phyloP scores from a whole-genome alignment of 2,888 invertebrate species.

The Sarcophaga carnaria region DNA sequence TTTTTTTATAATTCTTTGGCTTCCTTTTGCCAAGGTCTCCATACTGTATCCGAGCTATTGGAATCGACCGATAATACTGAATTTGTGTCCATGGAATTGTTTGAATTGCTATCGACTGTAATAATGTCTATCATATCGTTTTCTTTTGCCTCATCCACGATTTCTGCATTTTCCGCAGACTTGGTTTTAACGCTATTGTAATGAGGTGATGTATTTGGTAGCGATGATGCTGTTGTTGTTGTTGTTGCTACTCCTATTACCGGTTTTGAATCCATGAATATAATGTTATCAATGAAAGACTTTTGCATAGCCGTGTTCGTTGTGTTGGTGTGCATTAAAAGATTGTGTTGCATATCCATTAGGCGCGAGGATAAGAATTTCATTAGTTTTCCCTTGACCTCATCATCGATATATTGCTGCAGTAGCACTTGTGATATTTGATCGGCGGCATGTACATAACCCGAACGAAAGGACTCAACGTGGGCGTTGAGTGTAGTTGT shows the following conservation, averaged over 20 bases:
- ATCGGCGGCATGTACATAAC: constrained; percentile 94
- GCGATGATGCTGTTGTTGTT: constrained; percentile 3
- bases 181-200: constrained; percentile 46
- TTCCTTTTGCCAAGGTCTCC: constrained; percentile 77
- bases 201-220: constrained; percentile 30
- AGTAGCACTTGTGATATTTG: constrained; percentile 93
- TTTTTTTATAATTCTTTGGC: constrained; percentile 20
- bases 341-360: constrained; percentile 82
- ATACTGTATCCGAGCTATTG: constrained; percentile 75
- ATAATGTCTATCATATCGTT: constrained; percentile 77
- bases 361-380: constrained; percentile 93
- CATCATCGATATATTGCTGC: constrained; percentile 85
- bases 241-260: constrained; percentile 6
- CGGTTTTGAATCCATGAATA: constrained; percentile 14
- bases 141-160: constrained; percentile 72
- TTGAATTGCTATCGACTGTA: constrained; percentile 74
- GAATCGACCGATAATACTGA: constrained; percentile 77
- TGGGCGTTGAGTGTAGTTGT: constrained; percentile 83
- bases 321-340: constrained; percentile 36
- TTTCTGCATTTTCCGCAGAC: constrained; percentile 65
- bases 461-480: constrained; percentile 92
- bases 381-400: constrained; percentile 87
- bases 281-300: constrained; percentile 50
- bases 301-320: constrained; percentile 31
- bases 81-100: constrained; percentile 73